Evolutionary conservation across 2,888 invertebrate species (phyloP), one percentile per base, ranked within the genome.

Genomic region (Acanthococcus lagerstroemiae): DNA sequence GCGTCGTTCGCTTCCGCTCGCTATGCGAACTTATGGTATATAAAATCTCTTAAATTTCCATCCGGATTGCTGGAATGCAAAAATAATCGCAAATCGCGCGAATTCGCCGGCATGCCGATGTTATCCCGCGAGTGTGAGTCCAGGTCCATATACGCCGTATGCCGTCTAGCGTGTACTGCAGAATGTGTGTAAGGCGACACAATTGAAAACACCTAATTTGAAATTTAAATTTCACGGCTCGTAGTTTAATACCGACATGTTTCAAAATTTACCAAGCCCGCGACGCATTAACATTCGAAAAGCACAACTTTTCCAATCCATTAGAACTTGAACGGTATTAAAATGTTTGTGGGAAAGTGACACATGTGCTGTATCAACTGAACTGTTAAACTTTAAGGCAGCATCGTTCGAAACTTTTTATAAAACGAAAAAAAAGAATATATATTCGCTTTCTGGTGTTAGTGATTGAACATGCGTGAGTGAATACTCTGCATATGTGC

Each of bases 341-440:
- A 55, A 55, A 55, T 55, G 55, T 55, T 55, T 55, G 55, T 55
- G 55, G 55, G 55, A 55, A 55, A 55, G 55, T 55, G 55, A 55
- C 55, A 55, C 55, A 55, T 55, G 27, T 55, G 55, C 27, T 26
- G n/a, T 25, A 52, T 52, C 52, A 52, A 22, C 52, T 52, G 22
- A 22, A 22, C 24, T 21, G 12, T 52, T 19, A 21, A 52, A 12
- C 22, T 52, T 52, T 52, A 24, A 52, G 21, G 24, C 7, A 52
- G 19, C 22, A 24, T 52, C 22, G 52, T 19, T 48, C n/a, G 48
- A 37, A 37, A 37, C 37, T 37, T 37, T 37, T 37, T 37, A 37
- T 37, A n/a, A n/a, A n/a, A n/a, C n/a, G n/a, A n/a, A n/a, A n/a
- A n/a, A n/a, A n/a, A n/a, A n/a, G n/a, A n/a, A n/a, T n/a, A n/a